Conservation (phyloP, 2,888 invertebrate species). For the Nephrotoma appendiculata region DNA sequence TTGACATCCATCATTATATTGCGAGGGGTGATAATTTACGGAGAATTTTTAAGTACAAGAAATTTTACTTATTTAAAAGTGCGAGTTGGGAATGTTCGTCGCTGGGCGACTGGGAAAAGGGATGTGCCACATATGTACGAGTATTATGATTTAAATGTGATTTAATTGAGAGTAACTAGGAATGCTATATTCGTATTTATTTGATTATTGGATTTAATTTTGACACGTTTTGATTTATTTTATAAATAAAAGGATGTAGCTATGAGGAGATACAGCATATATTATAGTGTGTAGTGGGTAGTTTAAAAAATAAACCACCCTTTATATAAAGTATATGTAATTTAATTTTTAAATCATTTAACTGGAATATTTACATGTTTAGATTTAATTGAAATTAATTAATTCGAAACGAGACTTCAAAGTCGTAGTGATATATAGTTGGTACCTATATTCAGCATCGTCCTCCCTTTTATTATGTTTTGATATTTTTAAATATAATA, state of each 20-base stretch:
- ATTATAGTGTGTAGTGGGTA: background rate
- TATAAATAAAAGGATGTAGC: background rate
- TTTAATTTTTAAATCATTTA: background rate
- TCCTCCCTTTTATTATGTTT: background rate
- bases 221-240: background rate
- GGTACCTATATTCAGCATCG: background rate
- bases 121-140: background rate
- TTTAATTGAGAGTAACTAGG: background rate
- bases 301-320: background rate
- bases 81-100: background rate
- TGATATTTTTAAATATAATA: background rate
- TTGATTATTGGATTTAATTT: background rate
- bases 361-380: background rate
- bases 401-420: background rate
- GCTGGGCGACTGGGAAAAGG: background rate
- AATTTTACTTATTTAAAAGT: background rate
- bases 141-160: background rate
- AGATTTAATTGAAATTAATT: background rate
- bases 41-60: background rate
- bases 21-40: background rate
- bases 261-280: background rate
- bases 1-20: background rate
- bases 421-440: background rate
- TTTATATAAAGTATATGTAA: background rate
- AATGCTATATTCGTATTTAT: background rate